Evolutionary conservation across 2,888 invertebrate species (phyloP), one percentile per base, ranked within the genome.

Genomic region (Campaea margaritaria): DNA sequence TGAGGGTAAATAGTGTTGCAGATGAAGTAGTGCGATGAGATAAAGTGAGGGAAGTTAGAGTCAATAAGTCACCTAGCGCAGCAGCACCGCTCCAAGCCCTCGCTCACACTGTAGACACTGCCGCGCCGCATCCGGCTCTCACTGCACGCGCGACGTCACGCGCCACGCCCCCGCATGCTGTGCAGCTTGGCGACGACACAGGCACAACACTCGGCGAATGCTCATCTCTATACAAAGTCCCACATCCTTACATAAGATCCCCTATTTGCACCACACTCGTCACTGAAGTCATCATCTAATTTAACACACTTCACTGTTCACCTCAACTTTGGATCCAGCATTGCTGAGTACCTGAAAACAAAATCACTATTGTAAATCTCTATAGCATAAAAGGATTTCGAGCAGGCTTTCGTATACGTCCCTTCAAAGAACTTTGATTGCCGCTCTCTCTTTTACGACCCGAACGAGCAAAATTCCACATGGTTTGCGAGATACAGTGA

Each of bases 61-160:
- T 52, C 15, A 21, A n/a, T 48, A 9, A 41, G 43, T 67, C 75
- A 91, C 91, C 91, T 89, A 79, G 83, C 75, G 78, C 91, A 90
- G 76, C 81, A 77, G 82, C 91, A 91, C 86, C 91, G 84, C 88
- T 91, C 91, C 88, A 92, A 81, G 67, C 89, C 90, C 76, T 91
- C 91, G 83, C 91, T 87, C 73, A 92, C 90, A 72, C 91, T 92
- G 81, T 88, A 91, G 69, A 91, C 88, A 78, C 91, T 91, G 79
- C 85, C 88, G 72, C 89, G 89, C 84, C 90, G 87, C 91, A 91
- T 91, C 82, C 87, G 89, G 83, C 77, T 75, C 79, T 78, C 75
- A 74, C 72, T 69, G 70, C 65, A 74, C 70, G 74, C 73, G 73
- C 68, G 73, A 71, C 76, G 87, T 87, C 87, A 87, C 83, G 78